Base-by-base conservation (phyloP, 2,797 vertebrate genomes). In the Takifugu ocellatus region DNA sequence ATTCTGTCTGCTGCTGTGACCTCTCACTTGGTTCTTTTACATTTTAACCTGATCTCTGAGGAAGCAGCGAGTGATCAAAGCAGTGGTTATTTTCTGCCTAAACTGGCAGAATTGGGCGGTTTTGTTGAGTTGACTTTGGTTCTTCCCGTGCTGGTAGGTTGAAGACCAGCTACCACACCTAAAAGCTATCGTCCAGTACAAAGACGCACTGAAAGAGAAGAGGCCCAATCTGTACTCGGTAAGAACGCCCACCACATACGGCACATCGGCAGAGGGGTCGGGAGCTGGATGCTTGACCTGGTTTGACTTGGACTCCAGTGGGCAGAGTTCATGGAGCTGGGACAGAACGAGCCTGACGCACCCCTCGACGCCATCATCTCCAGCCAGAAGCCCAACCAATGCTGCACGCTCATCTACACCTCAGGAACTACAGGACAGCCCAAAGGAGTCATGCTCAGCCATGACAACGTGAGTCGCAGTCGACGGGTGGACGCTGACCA, bases 371-470 rank as follows among this genome's bases (percentile, higher is more conserved):
- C 79, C 0, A 53, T 96, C 75, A 84, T 97, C 31, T 54, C 72
- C 0, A 86, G 75, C 3, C 96, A 96, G 88, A 95, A 93, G 69
- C 90, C 94, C 7, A 98, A 93, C 74, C 94, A 98, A 72, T 99
- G 97, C 65, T 97, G 96, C 25, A 91, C 90, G 0, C 82, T 98
- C 53, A 95, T 98, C 73, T 99, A 97, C 64, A 98, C 97, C 27
- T 97, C 96, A 0, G 97, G 97, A 33, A 99, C 96, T 54, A 92
- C 87, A 0, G 95, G 94, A 1, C 81, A 88, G 51, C 96, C 97
- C 9, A 98, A 98, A 72, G 97, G 94, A 2, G 94, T 95, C 25
- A 97, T 99, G 97, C 92, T 99, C 3, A 98, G 96, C 59, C 97
- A 99, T 0, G 96, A 99, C 84, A 99, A 99, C 0, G 96, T 97